Base-by-base conservation (phyloP, 2,113 vertebrate species). In the Colaptes auratus region DNA sequence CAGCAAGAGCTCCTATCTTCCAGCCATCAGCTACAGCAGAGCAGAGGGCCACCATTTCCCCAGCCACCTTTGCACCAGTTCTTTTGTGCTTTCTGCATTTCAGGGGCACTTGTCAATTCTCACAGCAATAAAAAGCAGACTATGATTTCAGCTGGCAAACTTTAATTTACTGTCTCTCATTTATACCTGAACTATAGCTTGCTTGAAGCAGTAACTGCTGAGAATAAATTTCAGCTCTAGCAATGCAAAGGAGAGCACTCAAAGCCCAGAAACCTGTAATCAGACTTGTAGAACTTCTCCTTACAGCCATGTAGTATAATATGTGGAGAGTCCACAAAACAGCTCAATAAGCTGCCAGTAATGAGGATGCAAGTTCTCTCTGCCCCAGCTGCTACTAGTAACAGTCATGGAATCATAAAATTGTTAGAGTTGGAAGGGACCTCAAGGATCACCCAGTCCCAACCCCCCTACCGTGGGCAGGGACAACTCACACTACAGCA, bases 1-100 rank as follows among this genome's bases (percentile, higher is more conserved):
- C 10, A 82, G 42, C 36, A 82, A 48, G 12, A 71, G 3, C 31
- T 11, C 2, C 0, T 44, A 64, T 64, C n/a, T 56, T 55, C 48
- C 73, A 88, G 58, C 27, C 8, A 2, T 24, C 63, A 90, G 9
- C 52, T 89, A 21, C 55, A 84, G 52, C 19, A 58, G 71, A 80
- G 10, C 72, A 42, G 80, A 88, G 8, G 15, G 31, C 19, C 55
- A 59, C 53, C 0, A 0, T 16, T 83, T 48, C 58, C 59, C 44
- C n/a, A 6, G 4, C 4, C 44, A 6, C 17, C 46, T 44, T 20
- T 5, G 0, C 21, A 13, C 42, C 48, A 8, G 0, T 60, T 65
- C 50, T 76, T 55, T 21, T 50, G 30, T 46, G 50, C 9, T 94
- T 72, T 28, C 20, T 3, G 2, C n/a, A 9, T 85, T 72, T 35